Base-by-base conservation (phyloP, 1,140 invertebrate species). In the Drosophila novamexicana region DNA sequence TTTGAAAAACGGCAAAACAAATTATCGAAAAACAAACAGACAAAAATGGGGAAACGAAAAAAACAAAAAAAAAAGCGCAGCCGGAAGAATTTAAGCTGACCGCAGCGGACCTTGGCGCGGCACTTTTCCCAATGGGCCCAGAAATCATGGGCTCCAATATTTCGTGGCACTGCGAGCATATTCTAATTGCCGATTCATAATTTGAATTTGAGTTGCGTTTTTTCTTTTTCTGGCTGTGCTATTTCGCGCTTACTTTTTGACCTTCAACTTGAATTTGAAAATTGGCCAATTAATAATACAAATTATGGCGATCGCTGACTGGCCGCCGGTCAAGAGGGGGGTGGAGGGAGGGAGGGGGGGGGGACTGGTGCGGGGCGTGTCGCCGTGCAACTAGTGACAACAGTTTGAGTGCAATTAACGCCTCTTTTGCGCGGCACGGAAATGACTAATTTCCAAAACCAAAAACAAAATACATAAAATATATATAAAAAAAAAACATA, bases 221-320 rank as follows among this genome's bases (percentile, higher is more conserved):
- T 75, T 75, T 67, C 66, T 68, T 39, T 67, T 32, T 14, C 14
- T 14, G 14, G 14, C 2, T 16, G 8, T 45, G 12, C 56, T 42
- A 50, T 56, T 72, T 69, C 12, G 40, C 70, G 69, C 36, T 77
- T 77, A 77, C 70, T 77, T 77, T 73, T 67, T 69, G 78, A 75
- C 84, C 84, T 89, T 89, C 84, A 89, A 89, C 84, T 89, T 89
- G 84, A 89, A 89, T 89, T 81, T 75, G 77, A 84, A 89, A 89
- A 89, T 89, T 89, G 84, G 77, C 62, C 83, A 86, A 88, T 86
- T 86, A 86, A 86, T 86, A 88, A 86, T 69, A 67, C 76, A 88
- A 82, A 86, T 86, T 88, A 86, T 83, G 79, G 76, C 83, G 82
- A 79, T 81, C 67, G 77, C 63, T 57, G 42, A 53, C 14, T 14